Percentiles rank a stretch among this genome's conserved stretches.
Conservation (phyloP, 2,888 invertebrate genomes). For the Ormyrus rosae region DNA sequence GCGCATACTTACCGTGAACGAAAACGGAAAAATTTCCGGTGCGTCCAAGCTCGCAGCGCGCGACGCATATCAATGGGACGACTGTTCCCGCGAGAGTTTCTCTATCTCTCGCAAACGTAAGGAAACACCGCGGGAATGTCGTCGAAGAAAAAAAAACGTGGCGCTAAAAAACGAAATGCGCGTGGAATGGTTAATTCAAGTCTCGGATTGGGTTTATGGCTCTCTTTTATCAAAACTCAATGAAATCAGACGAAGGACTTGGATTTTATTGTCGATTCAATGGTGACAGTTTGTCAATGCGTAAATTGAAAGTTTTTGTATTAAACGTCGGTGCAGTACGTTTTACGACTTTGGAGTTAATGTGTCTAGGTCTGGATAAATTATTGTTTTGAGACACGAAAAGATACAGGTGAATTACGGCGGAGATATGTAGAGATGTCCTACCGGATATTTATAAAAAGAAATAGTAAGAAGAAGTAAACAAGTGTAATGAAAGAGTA, state of each 20-base stretch:
- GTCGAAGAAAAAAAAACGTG: slow-evolving; percentile 3
- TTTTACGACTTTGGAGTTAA: too few species aligned
- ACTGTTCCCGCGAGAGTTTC: slow-evolving; percentile 6
- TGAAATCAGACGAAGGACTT: slow-evolving; percentile 24
- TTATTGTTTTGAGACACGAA: too few species aligned
- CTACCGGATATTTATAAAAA: too few species aligned
- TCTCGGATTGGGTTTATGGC: background rate
- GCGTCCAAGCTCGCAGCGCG: background rate
- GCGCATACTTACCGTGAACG: background rate
- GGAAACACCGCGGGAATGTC: slow-evolving; percentile 6
- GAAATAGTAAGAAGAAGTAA: too few species aligned
- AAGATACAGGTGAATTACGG: too few species aligned
- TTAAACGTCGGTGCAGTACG: too few species aligned
- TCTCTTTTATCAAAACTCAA: background rate
- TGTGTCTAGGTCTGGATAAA: too few species aligned
- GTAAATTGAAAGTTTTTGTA: too few species aligned
- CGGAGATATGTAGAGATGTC: too few species aligned
- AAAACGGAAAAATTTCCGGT: slow-evolving; percentile 10
- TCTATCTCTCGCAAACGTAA: slow-evolving; percentile 19
- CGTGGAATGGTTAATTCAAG: slow-evolving; percentile 22
- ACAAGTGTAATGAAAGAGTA: too few species aligned
- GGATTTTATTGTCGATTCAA: background rate
- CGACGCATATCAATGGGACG: slow-evolving; percentile 10
- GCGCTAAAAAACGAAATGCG: background rate
- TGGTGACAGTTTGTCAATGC: background rate